A percentile compares a stretch with the other conserved stretches of the same genome.
Conservation (phyloP, 2,797 vertebrate species). For the Paratrypauchen microcephalus region DNA sequence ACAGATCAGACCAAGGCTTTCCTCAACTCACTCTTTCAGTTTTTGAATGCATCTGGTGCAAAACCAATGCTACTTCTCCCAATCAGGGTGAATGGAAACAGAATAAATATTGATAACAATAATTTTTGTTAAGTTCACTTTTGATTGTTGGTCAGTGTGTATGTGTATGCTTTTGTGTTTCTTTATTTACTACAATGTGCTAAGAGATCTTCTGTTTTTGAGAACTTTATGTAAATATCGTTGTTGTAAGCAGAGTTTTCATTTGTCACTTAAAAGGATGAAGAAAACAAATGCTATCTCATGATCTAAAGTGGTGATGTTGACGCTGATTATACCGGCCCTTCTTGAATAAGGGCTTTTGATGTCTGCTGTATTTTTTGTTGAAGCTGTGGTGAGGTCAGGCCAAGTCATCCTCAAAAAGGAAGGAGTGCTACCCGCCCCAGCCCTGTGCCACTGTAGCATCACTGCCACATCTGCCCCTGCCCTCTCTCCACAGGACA, state of each 20-base stretch:
- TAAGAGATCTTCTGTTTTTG: constrained; percentile 69
- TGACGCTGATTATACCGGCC: constrained; percentile 72
- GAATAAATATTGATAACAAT: constrained; percentile 71
- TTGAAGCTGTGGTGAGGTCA: constrained; percentile 61
- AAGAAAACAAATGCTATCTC: constrained; percentile 68
- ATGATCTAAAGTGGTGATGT: constrained; percentile 69
- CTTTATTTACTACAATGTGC: constrained; percentile 71
- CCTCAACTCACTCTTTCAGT: constrained; percentile 67
- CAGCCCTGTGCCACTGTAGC: constrained; percentile 61
- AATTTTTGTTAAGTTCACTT: constrained; percentile 72
- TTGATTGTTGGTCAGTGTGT: constrained; percentile 76
- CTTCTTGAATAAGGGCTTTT: constrained; percentile 83
- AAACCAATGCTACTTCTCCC: constrained; percentile 73
- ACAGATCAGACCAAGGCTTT: constrained; percentile 64
- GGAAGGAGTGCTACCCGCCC: constrained; percentile 61
- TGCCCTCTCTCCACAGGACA: constrained; percentile 20
- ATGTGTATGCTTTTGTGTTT: constrained; percentile 73
- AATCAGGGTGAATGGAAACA: constrained; percentile 77
- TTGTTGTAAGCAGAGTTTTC: constrained; percentile 76
- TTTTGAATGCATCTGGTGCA: constrained; percentile 75
- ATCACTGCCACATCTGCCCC: constrained; percentile 57
- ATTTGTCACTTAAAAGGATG: constrained; percentile 76
- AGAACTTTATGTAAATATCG: constrained; percentile 82
- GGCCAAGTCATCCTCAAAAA: constrained; percentile 55
- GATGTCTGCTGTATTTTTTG: constrained; percentile 77